These are phyloP conservation scores for Sardinella longiceps DNA, from an alignment of 2,797 vertebrate genomes.

Conservation along the genomic window DNA sequence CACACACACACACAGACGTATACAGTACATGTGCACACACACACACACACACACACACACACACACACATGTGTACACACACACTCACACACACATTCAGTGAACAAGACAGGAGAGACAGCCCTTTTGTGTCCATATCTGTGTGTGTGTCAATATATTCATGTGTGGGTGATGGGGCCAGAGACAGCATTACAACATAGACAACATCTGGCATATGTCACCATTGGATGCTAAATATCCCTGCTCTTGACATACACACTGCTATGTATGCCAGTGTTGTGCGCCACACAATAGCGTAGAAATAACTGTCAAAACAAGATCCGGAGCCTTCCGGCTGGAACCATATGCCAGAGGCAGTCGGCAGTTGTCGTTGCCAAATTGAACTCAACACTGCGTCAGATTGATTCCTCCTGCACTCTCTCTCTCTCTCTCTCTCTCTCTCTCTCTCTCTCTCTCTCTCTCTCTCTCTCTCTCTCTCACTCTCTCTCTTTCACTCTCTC, in stretches of 20 bases:
- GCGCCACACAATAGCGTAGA: background rate
- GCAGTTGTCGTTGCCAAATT: background rate
- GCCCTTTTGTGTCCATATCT: background rate
- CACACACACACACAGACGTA: background rate
- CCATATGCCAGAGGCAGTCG: background rate
- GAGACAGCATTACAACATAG: background rate
- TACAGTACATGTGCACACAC: too few relatives aligned
- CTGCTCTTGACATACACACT: background rate
- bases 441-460: too few relatives aligned
- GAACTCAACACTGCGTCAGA: background rate
- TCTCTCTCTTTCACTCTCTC: background rate
- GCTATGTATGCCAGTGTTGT: background rate
- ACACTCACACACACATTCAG: background rate
- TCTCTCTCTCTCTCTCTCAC: too few relatives aligned
- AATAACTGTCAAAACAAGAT: constrained; percentile 12
- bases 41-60: background rate
- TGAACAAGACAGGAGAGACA: background rate
- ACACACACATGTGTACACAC: background rate
- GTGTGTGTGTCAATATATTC: background rate
- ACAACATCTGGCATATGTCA: constrained; percentile 11
- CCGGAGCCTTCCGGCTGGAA: background rate
- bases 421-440: too few relatives aligned
- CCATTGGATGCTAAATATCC: background rate
- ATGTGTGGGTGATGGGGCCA: background rate
- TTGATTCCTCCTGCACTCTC: background rate